phyloP scores from a whole-genome alignment of 2,113 vertebrate genomes.

The Diglossa brunneiventris region DNA sequence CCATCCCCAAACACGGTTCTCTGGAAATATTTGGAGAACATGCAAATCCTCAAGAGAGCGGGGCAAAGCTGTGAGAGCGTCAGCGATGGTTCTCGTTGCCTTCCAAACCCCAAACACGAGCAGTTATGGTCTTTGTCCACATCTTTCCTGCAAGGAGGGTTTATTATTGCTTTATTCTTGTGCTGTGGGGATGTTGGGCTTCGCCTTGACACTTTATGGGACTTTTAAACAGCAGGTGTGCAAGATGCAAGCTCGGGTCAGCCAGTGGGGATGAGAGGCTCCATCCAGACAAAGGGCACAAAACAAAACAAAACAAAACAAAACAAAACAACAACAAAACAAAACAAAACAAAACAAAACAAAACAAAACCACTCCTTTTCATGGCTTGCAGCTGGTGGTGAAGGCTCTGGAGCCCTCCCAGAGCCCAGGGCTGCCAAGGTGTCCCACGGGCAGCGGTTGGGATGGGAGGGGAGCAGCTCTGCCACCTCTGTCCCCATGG shows the following conservation, averaged over 20 bases:
- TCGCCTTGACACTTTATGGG: conserved; percentile 21
- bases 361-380: not conserved
- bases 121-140: not conserved
- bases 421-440: not conserved
- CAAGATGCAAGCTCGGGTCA: conserved; percentile 33
- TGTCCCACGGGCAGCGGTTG: not conserved
- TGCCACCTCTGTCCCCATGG: not conserved
- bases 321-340: too few relatives aligned
- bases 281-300: not conserved
- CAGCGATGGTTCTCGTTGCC: not conserved
- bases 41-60: not conserved
- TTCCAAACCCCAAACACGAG: not conserved
- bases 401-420: not conserved
- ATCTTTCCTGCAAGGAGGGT: not conserved
- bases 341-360: not conserved
- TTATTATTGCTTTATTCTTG: not conserved
- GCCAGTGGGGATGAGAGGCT: conserved; percentile 33
- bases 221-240: conserved; percentile 66
- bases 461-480: not conserved
- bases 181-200: not conserved
- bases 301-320: not conserved
- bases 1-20: not conserved
- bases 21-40: conserved; percentile 4
- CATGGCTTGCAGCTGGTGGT: conserved; percentile 36
- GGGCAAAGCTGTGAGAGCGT: not conserved